These are phyloP conservation scores for Eupithecia inturbata DNA, from an alignment of 2,888 invertebrate species.

Conservation along the genomic window DNA sequence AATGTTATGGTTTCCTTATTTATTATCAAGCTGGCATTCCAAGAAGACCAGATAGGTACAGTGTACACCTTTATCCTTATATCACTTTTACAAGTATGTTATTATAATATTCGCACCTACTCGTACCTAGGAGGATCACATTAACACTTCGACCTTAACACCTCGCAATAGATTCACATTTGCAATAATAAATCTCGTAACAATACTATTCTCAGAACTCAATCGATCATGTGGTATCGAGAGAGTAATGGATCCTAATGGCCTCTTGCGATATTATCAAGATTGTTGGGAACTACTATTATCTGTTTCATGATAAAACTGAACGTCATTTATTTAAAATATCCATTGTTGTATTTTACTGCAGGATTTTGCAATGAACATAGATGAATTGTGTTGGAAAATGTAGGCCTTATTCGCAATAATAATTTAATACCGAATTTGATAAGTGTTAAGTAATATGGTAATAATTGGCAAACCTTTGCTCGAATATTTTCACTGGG, in stretches of 20 bases:
- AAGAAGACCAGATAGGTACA: background rate
- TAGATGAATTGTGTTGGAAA: background rate
- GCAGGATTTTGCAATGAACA: slow-evolving; percentile 13
- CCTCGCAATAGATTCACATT: slow-evolving; percentile 11
- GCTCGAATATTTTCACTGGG: background rate
- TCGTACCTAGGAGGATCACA: background rate
- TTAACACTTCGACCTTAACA: background rate
- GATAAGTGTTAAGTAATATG: background rate
- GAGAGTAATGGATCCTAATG: slow-evolving; percentile 29
- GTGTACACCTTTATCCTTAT: background rate
- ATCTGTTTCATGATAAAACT: slow-evolving; percentile 28
- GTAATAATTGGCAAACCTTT: background rate
- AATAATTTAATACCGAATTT: background rate
- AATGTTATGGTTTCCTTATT: background rate
- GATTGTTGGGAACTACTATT: slow-evolving; percentile 20
- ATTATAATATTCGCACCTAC: background rate
- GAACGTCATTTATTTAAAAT: slow-evolving; percentile 23
- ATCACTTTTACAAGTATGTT: background rate
- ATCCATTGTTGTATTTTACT: slow-evolving; percentile 20
- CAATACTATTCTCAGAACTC: slow-evolving; percentile 29
- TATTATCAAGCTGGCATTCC: background rate
- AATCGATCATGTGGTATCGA: slow-evolving; percentile 39
- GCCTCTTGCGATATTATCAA: slow-evolving; percentile 24
- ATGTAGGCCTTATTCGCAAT: background rate
- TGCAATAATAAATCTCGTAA: slow-evolving; percentile 21